Base-by-base conservation (phyloP, 2,888 invertebrate species). In the Drosophila mimica region DNA sequence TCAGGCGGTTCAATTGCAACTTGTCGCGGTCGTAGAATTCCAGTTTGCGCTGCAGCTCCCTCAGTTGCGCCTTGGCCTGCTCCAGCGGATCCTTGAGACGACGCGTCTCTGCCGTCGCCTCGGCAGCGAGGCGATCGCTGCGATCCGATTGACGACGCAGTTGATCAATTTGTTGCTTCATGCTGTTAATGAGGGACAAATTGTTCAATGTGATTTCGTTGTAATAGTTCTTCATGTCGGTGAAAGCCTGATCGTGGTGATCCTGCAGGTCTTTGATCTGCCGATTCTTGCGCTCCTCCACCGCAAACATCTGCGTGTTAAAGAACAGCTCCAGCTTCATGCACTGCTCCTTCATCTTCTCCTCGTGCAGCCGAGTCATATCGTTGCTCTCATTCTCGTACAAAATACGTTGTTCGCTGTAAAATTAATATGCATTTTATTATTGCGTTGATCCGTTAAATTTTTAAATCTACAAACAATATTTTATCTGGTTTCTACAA, bases 131-230 rank as follows among this genome's bases (percentile, higher is more conserved):
- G 80, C 96, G 95, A 76, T 95, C 95, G 93, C 96, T 95, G 69
- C 97, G 95, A 90, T 98, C 97, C 28, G 98, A 96, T 79, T 97
- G 95, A 86, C 95, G 96, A 85, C 96, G 95, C 59, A 96, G 93
- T 62, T 95, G 94, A 89, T 96, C 96, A 95, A 97, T 95, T 90
- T 97, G 96, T 87, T 97, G 97, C 94, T 98, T 99, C 40, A 99
- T 94, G 81, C 97, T 97, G 91, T 97, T 97, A 70, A 99, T 98
- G 3, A 99, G 94, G 0, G 98, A 97, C 78, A 99, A 94, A 93
- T 99, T 99, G 92, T 98, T 98, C 17, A 98, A 94, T 0, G 98
- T 98, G 61, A 99, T 98, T 88, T 98, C 98, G 89, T 98, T 98
- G 91, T 98, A 99, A 93, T 98, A 99, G 92, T 96, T 97, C 92